Conservation (phyloP, 1,140 invertebrate genomes). For the Rhizoglyphus robini region DNA sequence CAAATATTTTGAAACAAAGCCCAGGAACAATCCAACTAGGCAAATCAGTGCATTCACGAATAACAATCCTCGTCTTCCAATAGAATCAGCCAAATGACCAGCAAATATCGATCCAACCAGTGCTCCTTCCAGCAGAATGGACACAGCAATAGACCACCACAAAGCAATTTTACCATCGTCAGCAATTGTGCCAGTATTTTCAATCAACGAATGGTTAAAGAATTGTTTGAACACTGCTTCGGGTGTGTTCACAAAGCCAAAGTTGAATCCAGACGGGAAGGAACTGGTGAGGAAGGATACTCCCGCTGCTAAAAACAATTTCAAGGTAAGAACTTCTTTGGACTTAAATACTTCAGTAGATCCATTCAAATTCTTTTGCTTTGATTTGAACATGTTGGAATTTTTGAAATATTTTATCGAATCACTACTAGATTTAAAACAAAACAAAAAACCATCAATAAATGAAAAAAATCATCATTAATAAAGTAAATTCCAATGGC, state of each 20-base stretch:
- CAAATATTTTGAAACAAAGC: constrained; percentile 43
- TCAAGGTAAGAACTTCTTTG: not conserved
- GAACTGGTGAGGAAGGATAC: constrained; percentile 5
- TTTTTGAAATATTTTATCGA: too few species aligned
- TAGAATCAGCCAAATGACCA: constrained; percentile 50
- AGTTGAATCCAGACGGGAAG: constrained; percentile 19
- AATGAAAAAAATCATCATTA: too few species aligned
- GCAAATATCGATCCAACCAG: constrained; percentile 54
- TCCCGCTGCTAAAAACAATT: not conserved
- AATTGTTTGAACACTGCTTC: constrained; percentile 51
- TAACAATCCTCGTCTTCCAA: constrained; percentile 50
- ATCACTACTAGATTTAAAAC: too few species aligned
- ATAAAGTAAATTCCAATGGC: too few species aligned
- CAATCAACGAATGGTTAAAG: constrained; percentile 50
- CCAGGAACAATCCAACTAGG: constrained; percentile 46
- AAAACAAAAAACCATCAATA: too few species aligned
- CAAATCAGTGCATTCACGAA: constrained; percentile 37
- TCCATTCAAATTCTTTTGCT: too few species aligned
- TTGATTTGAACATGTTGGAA: too few species aligned
- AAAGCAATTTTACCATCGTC: constrained; percentile 41
- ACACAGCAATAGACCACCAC: constrained; percentile 62
- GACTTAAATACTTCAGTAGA: too few species aligned
- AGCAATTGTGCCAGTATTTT: constrained; percentile 40
- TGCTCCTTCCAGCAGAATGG: constrained; percentile 61
- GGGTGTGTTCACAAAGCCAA: constrained; percentile 20